phyloP scores from a whole-genome alignment of 2,113 vertebrate genomes.

The Pao palembangensis region DNA sequence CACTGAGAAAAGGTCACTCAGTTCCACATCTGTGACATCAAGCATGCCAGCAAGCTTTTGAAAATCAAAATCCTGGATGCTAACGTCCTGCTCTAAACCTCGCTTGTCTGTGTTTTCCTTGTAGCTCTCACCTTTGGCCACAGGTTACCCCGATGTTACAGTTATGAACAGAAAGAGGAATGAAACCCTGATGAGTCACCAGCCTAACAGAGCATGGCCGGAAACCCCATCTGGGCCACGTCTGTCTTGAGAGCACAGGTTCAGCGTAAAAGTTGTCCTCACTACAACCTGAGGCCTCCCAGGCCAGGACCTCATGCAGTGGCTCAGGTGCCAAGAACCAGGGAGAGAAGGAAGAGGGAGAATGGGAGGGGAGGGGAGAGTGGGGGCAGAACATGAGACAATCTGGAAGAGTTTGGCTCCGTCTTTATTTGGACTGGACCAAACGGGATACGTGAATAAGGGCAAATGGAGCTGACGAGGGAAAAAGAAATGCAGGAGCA shows the following conservation, averaged over 20 bases:
- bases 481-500: neutral
- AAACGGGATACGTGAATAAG: slow-evolving; percentile 59
- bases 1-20: too few relatives aligned
- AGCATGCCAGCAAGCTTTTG: too few relatives aligned
- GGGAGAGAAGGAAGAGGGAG: neutral
- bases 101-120: too few relatives aligned
- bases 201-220: slow-evolving; percentile 39
- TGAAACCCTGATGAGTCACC: slow-evolving; percentile 56
- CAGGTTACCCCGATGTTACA: slow-evolving; percentile 36
- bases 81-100: too few relatives aligned
- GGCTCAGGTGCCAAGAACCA: slow-evolving; percentile 32
- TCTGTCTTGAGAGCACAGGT: slow-evolving; percentile 34
- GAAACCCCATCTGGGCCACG: slow-evolving; percentile 48
- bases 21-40: too few relatives aligned
- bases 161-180: slow-evolving; percentile 30
- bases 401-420: slow-evolving; percentile 31
- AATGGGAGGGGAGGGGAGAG: slow-evolving; percentile 1
- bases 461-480: slow-evolving; percentile 57
- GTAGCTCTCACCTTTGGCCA: slow-evolving; percentile 10
- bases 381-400: slow-evolving; percentile 36
- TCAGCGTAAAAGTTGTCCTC: slow-evolving; percentile 57
- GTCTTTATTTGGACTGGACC: slow-evolving; percentile 64
- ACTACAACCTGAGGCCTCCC: slow-evolving; percentile 54
- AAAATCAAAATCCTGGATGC: too few relatives aligned
- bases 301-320: slow-evolving; percentile 47